Base-by-base conservation (phyloP, 2,888 invertebrate species). In the Cordilura impudica region DNA sequence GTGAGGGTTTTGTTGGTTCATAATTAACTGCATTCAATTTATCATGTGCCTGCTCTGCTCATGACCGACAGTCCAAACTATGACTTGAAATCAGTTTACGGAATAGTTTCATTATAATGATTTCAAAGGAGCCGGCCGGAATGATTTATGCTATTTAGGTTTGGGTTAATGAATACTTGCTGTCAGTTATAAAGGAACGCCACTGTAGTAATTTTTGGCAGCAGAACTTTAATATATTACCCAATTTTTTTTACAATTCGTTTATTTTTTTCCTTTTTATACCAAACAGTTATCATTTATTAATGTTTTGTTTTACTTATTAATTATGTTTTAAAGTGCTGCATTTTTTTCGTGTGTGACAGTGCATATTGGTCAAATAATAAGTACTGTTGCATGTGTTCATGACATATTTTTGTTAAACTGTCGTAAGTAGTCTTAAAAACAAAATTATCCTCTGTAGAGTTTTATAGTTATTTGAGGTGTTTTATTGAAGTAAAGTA, bases 1-100 rank as follows among this genome's bases (percentile, higher is more conserved):
- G 53, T 71, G 51, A 70, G 70, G 53, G 60, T 58, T 39, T 71
- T 60, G 45, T 71, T 60, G 65, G 16, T 71, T 77, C 60, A 66
- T 71, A 77, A 71, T 77, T 71, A 77, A 77, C 60, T 71, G 60
- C 31, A 66, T 66, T 71, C 66, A 71, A 77, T 66, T 76, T 71
- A 66, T 77, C 65, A 76, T 71, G 65, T 35, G 51, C 58, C 60
- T 43, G 58, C 63, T n/a, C n/a, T n/a, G 61, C 49, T 76, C 60
- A 35, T 76, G 76, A 71, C 58, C 53, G 51, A 47, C 53, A 8
- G 43, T 63, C 14, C 54, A 12, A 23, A 35, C 29, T 43, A 19
- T 61, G 61, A 49, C 69, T 69, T 54, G 23, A 56, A 61, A 63
- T 23, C 26, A 3, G 6, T 39, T 61, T n/a, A 58, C 14, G 2